phyloP scores from a whole-genome alignment of 2,797 vertebrate genomes.

The Diceros bicornis region DNA sequence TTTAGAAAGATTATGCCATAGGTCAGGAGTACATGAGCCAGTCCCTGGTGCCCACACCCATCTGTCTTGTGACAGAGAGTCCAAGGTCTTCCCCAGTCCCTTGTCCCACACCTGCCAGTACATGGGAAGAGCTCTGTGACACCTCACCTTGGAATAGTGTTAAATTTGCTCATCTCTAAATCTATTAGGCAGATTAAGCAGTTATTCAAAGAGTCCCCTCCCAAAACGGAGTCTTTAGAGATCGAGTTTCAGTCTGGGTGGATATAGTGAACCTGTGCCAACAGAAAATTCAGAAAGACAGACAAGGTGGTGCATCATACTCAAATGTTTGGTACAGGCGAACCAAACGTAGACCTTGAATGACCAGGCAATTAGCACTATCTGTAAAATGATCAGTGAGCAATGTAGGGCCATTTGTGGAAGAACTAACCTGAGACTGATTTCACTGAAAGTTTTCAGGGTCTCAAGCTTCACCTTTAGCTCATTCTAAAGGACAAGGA shows the following conservation, averaged over 20 bases:
- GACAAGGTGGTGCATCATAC: neutral
- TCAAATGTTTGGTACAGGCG: neutral
- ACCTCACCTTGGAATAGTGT: neutral
- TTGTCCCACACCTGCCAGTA: neutral
- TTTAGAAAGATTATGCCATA: neutral
- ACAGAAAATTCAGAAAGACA: conserved; percentile 35
- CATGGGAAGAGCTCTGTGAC: neutral
- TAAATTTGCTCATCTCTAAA: conserved; percentile 53
- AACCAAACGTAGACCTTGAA: neutral
- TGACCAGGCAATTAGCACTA: neutral
- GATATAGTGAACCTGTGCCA: neutral
- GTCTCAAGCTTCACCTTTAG: neutral
- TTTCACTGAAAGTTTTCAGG: conserved; percentile 56
- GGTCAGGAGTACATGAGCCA: neutral
- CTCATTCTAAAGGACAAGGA: conserved; percentile 24
- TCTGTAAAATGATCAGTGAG: neutral
- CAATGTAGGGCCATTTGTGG: conserved; percentile 5
- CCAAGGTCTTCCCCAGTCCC: neutral
- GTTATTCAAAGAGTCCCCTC: conserved; percentile 29
- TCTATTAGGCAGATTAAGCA: conserved; percentile 25
- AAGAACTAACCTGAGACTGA: neutral
- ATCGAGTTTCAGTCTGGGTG: neutral
- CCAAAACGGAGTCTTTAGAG: conserved; percentile 31
- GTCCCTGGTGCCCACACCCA: neutral
- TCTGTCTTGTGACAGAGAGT: neutral